phyloP scores from a whole-genome alignment of 2,888 invertebrate genomes.

The Hylaea fasciaria region DNA sequence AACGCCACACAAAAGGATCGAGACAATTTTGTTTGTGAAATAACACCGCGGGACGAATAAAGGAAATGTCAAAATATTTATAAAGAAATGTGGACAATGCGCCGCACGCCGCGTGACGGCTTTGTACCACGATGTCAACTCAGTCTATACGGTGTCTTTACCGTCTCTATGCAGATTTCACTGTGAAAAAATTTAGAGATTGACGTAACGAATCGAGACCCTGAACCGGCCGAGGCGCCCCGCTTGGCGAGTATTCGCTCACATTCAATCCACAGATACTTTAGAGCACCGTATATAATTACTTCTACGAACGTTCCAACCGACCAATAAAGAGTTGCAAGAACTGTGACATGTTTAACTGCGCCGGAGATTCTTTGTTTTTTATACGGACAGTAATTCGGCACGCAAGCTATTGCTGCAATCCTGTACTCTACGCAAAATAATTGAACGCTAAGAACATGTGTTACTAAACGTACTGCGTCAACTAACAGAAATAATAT shows the following conservation, averaged over 20 bases:
- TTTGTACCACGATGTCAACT: conserved; percentile 79
- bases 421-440: conserved; percentile 1
- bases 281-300: conserved; percentile 80
- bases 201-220: conserved; percentile 81
- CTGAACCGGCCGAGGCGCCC: conserved; percentile 66
- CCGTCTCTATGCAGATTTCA: conserved; percentile 72
- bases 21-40: conserved; percentile 79
- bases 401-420: conserved; percentile 15
- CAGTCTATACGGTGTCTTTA: conserved; percentile 55
- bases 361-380: conserved; percentile 58
- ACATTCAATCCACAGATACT: conserved; percentile 69
- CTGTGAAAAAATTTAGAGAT: conserved; percentile 75
- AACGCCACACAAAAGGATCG: conserved; percentile 77
- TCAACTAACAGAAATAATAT: conserved; percentile 5
- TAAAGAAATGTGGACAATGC: conserved; percentile 81
- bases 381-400: conserved; percentile 54
- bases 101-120: conserved; percentile 69
- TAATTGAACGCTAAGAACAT: conserved; percentile 7
- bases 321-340: conserved; percentile 76
- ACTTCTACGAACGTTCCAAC: conserved; percentile 75
- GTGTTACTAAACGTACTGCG: conserved; percentile 23
- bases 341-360: conserved; percentile 63
- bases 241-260: conserved; percentile 63
- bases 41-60: conserved; percentile 76
- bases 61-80: conserved; percentile 85